Base-by-base conservation (phyloP, 2,888 invertebrate genomes). In the Gastracanthus pulcherrimus region DNA sequence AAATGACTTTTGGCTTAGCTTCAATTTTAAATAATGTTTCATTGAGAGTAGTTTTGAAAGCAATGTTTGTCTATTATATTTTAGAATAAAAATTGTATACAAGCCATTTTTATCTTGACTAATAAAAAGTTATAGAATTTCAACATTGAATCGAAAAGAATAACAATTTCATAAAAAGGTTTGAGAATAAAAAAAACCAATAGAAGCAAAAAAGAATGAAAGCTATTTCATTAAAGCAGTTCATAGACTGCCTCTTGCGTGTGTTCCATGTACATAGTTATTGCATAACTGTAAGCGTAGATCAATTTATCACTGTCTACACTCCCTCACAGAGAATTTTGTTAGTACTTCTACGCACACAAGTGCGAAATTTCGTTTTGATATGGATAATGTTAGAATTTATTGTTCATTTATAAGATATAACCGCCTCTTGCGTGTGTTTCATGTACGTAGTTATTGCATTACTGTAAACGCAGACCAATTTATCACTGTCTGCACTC, bases 1-100 rank as follows among this genome's bases (percentile, higher is more conserved):
- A 84, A 84, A 85, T 85, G 82, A 84, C 82, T 84, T 80, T 80
- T 87, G 87, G 87, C 87, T 83, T 36, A 29, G 36, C 72, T 41
- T 87, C 87, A 87, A 87, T 82, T 84, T 84, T 86, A 80, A 62
- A 77, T 70, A 70, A 74, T 48, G 58, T 60, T 36, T 80, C 55
- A 67, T 80, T 74, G 67, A 67, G 69, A 45, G 23, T 1, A 2
- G n/a, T 48, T 36, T 77, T 41, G 0, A 74, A 62, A 62, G 31
- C 45, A 62, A 74, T 62, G 48, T 36, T 13, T 58, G 19, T n/a
- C 60, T 11, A 60, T 29, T 72, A 60, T 38, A 26, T 55, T n/a
- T 23, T 13, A 4, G 5, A 41, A 45, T 5, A 41, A 45, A 70
- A 62, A 31, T 62, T 36, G 0, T 62, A 60, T 0, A 3, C 2